These are phyloP conservation scores for Cirrhinus mrigala DNA, from an alignment of 2,797 vertebrate genomes.

Conservation along the genomic window DNA sequence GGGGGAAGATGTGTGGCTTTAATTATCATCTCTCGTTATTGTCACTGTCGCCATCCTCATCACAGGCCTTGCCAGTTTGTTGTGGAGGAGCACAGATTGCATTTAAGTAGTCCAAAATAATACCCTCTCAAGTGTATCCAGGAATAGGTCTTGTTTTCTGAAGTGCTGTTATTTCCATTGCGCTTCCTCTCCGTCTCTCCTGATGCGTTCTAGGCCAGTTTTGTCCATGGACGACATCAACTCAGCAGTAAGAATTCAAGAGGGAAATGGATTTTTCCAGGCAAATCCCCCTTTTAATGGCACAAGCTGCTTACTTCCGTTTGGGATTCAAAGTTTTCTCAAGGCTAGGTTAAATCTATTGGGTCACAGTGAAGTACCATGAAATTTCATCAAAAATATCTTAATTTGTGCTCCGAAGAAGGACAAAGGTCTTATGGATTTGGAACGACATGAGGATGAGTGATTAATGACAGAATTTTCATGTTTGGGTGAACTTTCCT, in stretches of 20 bases:
- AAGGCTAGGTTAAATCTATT: background rate
- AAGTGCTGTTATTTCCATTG: slow-evolving; percentile 53
- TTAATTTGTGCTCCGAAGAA: no score
- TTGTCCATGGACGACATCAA: slow-evolving; percentile 21
- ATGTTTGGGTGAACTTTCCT: no score
- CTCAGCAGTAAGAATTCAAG: slow-evolving; percentile 8
- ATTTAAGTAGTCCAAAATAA: slow-evolving; percentile 49
- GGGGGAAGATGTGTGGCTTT: slow-evolving; percentile 36
- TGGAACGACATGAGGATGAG: no score
- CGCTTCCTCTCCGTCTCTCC: slow-evolving; percentile 30
- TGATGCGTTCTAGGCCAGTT: slow-evolving; percentile 31
- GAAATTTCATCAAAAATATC: background rate
- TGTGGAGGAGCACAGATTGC: slow-evolving; percentile 43
- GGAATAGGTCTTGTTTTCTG: slow-evolving; percentile 52
- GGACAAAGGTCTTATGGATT: no score
- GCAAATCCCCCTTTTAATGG: background rate
- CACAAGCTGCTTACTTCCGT: background rate
- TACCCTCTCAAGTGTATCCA: slow-evolving; percentile 45
- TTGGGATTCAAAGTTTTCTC: slow-evolving; percentile 8
- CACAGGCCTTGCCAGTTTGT: slow-evolving; percentile 35
- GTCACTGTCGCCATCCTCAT: slow-evolving; percentile 43
- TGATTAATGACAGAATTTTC: no score
- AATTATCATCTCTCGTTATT: slow-evolving; percentile 49
- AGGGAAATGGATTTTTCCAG: slow-evolving; percentile 33
- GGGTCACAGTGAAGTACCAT: background rate